Evolutionary conservation across 2,113 vertebrate genomes (phyloP).

Genomic region (Antigone vipio): DNA sequence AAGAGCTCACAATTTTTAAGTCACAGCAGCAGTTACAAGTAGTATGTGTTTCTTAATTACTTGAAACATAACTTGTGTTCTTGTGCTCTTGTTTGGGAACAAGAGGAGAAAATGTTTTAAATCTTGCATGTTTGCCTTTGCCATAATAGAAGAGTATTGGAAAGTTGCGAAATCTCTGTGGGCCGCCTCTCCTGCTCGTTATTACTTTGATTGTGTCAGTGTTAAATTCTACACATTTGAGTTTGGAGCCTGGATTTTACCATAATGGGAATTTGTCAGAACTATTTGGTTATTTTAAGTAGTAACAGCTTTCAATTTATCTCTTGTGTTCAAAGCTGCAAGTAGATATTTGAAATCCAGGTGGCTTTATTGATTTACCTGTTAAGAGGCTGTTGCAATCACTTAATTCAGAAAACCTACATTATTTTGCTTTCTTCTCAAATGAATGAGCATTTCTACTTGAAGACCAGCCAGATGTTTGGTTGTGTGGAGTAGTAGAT

Average conservation of each 20-base stretch:
- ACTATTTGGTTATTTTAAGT: neutral
- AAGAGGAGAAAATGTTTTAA: neutral
- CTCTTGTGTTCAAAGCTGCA: neutral
- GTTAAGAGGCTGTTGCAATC: neutral
- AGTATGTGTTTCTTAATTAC: neutral
- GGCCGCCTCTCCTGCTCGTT: neutral
- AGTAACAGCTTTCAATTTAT: neutral
- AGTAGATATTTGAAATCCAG: neutral
- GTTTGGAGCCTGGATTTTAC: neutral
- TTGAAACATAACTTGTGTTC: neutral
- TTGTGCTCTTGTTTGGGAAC: conserved; percentile 14
- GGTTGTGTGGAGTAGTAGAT: neutral
- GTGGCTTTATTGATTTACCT: neutral
- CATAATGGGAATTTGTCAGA: neutral
- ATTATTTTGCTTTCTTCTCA: neutral
- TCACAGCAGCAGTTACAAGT: neutral
- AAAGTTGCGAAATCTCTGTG: neutral
- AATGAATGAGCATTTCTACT: neutral
- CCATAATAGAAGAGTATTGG: conserved; percentile 27
- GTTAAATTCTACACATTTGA: neutral
- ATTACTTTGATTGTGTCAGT: neutral
- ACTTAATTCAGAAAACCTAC: neutral
- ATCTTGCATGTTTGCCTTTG: conserved; percentile 17
- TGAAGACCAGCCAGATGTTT: neutral
- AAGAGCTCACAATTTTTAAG: neutral